These are phyloP conservation scores for Cecropterus lyciades DNA, from an alignment of 1,140 invertebrate species.

Conservation along the genomic window DNA sequence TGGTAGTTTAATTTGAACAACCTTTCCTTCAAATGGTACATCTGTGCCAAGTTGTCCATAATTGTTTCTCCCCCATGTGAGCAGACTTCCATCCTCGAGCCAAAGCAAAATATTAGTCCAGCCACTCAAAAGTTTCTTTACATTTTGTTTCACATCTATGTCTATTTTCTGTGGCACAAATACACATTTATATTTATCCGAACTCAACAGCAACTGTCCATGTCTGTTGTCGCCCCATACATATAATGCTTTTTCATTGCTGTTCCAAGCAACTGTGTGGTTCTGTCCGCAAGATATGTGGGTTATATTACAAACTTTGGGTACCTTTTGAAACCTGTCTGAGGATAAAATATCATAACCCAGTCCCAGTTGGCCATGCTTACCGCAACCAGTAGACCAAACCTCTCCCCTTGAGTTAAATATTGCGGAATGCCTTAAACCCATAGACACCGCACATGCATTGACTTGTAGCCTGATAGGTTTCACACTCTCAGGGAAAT, in stretches of 20 bases:
- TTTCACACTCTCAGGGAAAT: slow-evolving; percentile 69
- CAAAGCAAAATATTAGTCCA: slow-evolving; percentile 90
- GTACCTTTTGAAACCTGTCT: slow-evolving; percentile 85
- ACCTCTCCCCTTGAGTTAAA: slow-evolving; percentile 87
- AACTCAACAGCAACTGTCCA: slow-evolving; percentile 87
- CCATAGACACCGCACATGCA: slow-evolving; percentile 81
- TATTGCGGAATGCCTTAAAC: slow-evolving; percentile 88
- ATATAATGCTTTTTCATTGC: slow-evolving; percentile 84
- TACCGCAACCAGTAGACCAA: slow-evolving; percentile 86
- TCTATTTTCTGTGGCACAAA: slow-evolving; percentile 81
- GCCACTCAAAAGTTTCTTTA: slow-evolving; percentile 86
- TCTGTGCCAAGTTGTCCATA: slow-evolving; percentile 89
- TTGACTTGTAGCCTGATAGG: slow-evolving; percentile 76
- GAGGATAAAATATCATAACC: slow-evolving; percentile 71
- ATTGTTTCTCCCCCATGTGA: slow-evolving; percentile 92
- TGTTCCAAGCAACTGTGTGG: slow-evolving; percentile 87
- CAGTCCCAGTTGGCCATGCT: slow-evolving; percentile 87
- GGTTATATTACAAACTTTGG: slow-evolving; percentile 82
- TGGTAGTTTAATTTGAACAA: slow-evolving; percentile 62
- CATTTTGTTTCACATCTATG: slow-evolving; percentile 80
- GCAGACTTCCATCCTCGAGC: slow-evolving; percentile 85
- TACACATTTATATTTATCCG: slow-evolving; percentile 65
- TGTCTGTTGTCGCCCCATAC: slow-evolving; percentile 91
- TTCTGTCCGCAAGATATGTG: slow-evolving; percentile 89
- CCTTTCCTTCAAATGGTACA: slow-evolving; percentile 55